A percentile compares a stretch with the other conserved stretches of the same genome.
phyloP scores from a whole-genome alignment of 1,140 invertebrate genomes.

The Antheraea pernyi region DNA sequence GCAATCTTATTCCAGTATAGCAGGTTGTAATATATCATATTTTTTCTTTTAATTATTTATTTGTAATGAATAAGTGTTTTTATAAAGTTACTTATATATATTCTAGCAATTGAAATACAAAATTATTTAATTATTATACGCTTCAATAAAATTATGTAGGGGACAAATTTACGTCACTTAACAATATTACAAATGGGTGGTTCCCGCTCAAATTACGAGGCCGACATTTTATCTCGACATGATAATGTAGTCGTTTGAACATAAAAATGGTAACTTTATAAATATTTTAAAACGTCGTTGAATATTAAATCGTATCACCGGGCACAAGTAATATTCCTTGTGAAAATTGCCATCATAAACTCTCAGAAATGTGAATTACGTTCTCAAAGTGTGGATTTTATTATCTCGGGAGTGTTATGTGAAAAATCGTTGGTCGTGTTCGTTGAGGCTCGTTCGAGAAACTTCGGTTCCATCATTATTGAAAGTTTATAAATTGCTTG shows the following conservation, averaged over 20 bases:
- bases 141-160: not conserved
- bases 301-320: slow-evolving; percentile 68
- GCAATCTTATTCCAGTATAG: too few relatives aligned
- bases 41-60: too few relatives aligned
- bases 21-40: too few relatives aligned
- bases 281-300: slow-evolving; percentile 65
- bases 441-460: not conserved
- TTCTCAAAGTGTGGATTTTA: slow-evolving; percentile 67
- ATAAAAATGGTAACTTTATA: slow-evolving; percentile 38
- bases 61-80: too few relatives aligned
- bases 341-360: slow-evolving; percentile 70
- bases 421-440: slow-evolving; percentile 12
- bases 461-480: slow-evolving; percentile 55
- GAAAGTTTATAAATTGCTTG: slow-evolving; percentile 72
- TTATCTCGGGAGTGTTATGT: slow-evolving; percentile 24
- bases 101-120: not conserved
- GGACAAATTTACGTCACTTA: not conserved
- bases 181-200: slow-evolving; percentile 10
- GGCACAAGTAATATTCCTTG: slow-evolving; percentile 53
- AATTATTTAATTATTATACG: not conserved
- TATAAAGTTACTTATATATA: not conserved
- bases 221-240: slow-evolving; percentile 3
- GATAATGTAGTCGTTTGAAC: slow-evolving; percentile 13
- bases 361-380: slow-evolving; percentile 61
- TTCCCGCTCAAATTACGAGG: slow-evolving; percentile 12